Conservation (phyloP, 2,113 vertebrate species). For the Xiphorhynchus elegans region DNA sequence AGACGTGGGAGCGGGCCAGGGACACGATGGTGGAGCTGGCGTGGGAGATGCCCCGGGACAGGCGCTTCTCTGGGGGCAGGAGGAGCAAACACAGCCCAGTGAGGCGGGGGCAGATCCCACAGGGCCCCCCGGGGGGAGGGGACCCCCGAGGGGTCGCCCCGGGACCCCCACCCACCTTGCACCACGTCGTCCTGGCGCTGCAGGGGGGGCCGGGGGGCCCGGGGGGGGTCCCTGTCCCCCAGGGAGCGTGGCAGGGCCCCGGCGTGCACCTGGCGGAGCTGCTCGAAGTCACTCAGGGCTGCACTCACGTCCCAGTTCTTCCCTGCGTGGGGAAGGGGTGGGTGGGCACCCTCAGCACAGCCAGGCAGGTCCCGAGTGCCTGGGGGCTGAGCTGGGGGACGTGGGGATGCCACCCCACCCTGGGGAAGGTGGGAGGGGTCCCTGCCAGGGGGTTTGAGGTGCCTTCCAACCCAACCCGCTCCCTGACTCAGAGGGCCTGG, state of each 20-base stretch:
- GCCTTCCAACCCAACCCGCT: too few species aligned
- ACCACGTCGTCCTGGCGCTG: slow-evolving; percentile 92
- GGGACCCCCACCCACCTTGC: slow-evolving; percentile 80
- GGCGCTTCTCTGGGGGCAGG: slow-evolving; percentile 83
- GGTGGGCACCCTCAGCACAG: too few species aligned
- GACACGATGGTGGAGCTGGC: slow-evolving; percentile 95
- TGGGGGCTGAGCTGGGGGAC: too few species aligned
- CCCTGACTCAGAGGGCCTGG: too few species aligned
- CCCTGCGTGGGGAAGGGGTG: slow-evolving; percentile 69
- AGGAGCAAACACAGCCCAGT: too few species aligned
- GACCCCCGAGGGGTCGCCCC: too few species aligned
- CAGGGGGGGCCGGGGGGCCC: slow-evolving; percentile 78
- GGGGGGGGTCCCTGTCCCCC: not conserved
- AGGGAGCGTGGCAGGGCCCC: slow-evolving; percentile 83
- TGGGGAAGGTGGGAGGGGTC: not conserved
- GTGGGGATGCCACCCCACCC: too few species aligned
- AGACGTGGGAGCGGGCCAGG: slow-evolving; percentile 91
- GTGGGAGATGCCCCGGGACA: slow-evolving; percentile 93
- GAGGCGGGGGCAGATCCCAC: too few species aligned
- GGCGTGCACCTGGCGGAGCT: slow-evolving; percentile 90
- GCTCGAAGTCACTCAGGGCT: slow-evolving; percentile 93
- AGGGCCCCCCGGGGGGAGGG: too few species aligned
- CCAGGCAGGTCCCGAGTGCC: too few species aligned
- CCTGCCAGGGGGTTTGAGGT: too few species aligned
- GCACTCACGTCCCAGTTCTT: slow-evolving; percentile 97